Base-by-base conservation (phyloP, 1,140 invertebrate genomes). In the Neelides sp. region DNA sequence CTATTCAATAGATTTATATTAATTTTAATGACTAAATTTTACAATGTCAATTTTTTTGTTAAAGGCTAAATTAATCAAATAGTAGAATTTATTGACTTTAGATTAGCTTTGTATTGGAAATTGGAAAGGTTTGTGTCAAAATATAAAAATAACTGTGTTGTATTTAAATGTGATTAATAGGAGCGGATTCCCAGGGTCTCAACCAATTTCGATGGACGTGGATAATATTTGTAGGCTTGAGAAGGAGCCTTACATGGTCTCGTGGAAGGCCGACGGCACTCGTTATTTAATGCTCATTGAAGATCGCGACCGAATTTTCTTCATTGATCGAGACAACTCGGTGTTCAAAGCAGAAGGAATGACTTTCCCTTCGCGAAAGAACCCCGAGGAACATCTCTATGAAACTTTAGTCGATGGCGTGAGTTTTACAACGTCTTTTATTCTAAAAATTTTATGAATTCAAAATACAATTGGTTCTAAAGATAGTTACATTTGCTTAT, bases 221-320 rank as follows among this genome's bases (percentile, higher is more conserved):
- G 64, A 77, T 0, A 99, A 99, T 69, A 73, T 98, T 12, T 70
- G 67, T 36, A 72, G 82, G 8, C 67, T 99, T 1, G 68, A 74
- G 37, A 63, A 81, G 54, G 88, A 88, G 64, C 83, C 82, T 0
- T 98, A 98, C 64, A 79, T 79, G 64, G 94, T 98, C 3, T 98
- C 92, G 0, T 98, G 95, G 95, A 99, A 99, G 68, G 96, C 96
- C 13, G 96, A 99, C 70, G 96, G 96, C 22, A 90, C 83, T 13
- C 80, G 92, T 78, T 98, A 97, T 65, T 85, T 99, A 82, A 93
- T 98, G 86, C 69, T 96, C 5, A 93, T 98, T 46, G 78, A 89
- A 63, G 81, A 77, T 13, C 73, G 79, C 61, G 75, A 83, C 59
- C 76, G 90, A 64, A 76, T 97, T 4, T 99, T 83, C 65, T 92